Base-by-base conservation (phyloP, 1,140 invertebrate genomes). In the Dendroctonus ponderosae region DNA sequence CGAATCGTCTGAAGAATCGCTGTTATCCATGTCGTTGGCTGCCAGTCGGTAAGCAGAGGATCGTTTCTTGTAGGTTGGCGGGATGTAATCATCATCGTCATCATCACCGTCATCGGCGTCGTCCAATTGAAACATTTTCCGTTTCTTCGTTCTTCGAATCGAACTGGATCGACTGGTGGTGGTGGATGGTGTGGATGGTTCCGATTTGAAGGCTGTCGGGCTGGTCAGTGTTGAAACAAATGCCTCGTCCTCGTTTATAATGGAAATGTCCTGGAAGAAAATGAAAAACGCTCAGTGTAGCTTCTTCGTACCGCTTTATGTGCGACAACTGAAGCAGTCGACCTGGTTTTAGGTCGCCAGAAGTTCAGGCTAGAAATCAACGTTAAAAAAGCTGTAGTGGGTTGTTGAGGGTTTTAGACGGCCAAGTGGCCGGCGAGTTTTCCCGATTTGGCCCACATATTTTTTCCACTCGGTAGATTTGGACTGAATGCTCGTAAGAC, bases 1-100 rank as follows among this genome's bases (percentile, higher is more conserved):
- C 14, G 67, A 71, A 50, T 54, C 44, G 39, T 68, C 60, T 15
- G 15, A 48, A 9, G 26, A 59, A 37, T 57, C 26, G 46, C 41
- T 58, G 40, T 44, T 51, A 51, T 41, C 50, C 15, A 53, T 26
- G 44, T 62, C 53, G 12, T 48, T 56, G 15, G 54, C 51, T 9
- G 26, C 15, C 7, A 58, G 54, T 7, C 48, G 39, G 26, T 26
- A 26, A 12, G 60, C 49, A 3, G 64, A 60, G 11, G 44, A 66
- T 38, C 9, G 26, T 50, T 51, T 41, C 41, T 70, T 71, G 46
- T 60, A 8, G 4, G 14, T n/a, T 53, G 67, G 74, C 14, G 76
- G 75, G 39, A 73, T 43, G 51, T 76, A 77, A 38, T 78, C 75
- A 64, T 77, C 76, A 50, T 74, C 72, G 26, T 70, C 64, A 6